phyloP scores from a whole-genome alignment of 35 echinoderm and acorn worm genomes.

The Holothuria glaberrima region DNA sequence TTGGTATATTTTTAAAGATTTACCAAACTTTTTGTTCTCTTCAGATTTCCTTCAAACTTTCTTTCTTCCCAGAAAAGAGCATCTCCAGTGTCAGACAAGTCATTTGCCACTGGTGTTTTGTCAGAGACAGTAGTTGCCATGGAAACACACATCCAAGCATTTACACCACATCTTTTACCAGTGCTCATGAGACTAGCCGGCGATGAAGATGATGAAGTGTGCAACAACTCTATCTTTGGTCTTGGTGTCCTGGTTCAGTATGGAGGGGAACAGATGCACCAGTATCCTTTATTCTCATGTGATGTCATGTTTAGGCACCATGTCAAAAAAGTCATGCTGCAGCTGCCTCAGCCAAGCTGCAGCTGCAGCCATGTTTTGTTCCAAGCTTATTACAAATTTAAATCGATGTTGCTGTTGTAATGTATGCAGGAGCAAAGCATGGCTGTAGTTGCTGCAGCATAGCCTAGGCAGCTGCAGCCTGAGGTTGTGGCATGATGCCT shows the following conservation, averaged over 20 bases:
- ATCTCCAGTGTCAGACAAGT: constrained; percentile 84
- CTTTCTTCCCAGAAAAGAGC: constrained; percentile 75
- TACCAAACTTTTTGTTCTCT: neutral
- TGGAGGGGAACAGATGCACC: constrained; percentile 67
- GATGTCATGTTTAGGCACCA: too few species aligned
- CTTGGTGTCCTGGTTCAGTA: constrained; percentile 86
- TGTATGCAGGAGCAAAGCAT: too few species aligned
- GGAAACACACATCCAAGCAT: constrained; percentile 68
- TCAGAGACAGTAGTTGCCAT: constrained; percentile 87
- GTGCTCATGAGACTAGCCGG: constrained; percentile 68
- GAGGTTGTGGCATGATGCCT: too few species aligned
- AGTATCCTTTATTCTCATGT: constrained; percentile 69
- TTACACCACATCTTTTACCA: constrained; percentile 77
- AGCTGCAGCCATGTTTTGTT: too few species aligned
- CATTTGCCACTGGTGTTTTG: constrained; percentile 84
- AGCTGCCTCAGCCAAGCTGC: too few species aligned
- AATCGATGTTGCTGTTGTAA: too few species aligned
- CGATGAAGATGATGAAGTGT: constrained; percentile 89
- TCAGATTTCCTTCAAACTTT: neutral
- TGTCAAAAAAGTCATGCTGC: too few species aligned
- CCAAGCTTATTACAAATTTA: too few species aligned
- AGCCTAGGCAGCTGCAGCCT: too few species aligned
- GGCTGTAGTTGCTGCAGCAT: too few species aligned
- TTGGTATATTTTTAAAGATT: neutral
- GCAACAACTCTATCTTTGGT: constrained; percentile 92